phyloP scores from a whole-genome alignment of 2,888 invertebrate species.

The Plebejus melissa region DNA sequence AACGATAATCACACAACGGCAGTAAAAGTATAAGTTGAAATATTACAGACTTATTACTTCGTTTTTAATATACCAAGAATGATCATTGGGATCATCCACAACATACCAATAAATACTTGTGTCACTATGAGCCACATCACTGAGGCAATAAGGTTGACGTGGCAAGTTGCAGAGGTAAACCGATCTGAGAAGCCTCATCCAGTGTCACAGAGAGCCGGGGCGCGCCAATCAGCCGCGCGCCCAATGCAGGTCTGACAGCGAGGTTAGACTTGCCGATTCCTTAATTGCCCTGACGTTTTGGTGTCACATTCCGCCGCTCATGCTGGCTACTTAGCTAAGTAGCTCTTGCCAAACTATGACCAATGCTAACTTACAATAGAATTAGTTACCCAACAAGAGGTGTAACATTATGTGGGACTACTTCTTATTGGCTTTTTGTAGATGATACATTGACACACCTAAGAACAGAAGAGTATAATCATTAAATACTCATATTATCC shows the following conservation, averaged over 20 bases:
- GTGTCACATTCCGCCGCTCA: slow-evolving; percentile 67
- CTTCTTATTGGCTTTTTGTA: background rate
- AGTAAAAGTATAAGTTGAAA: too few relatives aligned
- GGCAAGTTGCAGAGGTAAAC: too few relatives aligned
- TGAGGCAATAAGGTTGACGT: too few relatives aligned
- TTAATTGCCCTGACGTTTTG: slow-evolving; percentile 79
- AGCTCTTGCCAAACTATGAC: slow-evolving; percentile 35
- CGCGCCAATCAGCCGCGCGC: slow-evolving; percentile 70
- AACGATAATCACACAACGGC: too few relatives aligned
- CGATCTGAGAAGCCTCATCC: slow-evolving; percentile 37
- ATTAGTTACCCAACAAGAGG: background rate
- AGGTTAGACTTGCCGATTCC: slow-evolving; percentile 78
- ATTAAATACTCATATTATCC: background rate
- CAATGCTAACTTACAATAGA: slow-evolving; percentile 29
- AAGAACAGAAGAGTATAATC: background rate
- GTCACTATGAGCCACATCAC: too few relatives aligned
- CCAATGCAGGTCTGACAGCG: slow-evolving; percentile 70
- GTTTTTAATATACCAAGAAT: too few relatives aligned
- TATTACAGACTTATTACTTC: too few relatives aligned
- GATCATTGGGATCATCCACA: too few relatives aligned
- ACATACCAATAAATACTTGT: too few relatives aligned
- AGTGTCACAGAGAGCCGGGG: slow-evolving; percentile 36
- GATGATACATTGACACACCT: background rate
- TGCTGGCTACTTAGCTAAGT: slow-evolving; percentile 55
- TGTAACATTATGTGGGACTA: background rate